These are phyloP conservation scores for Bos javanicus DNA, from an alignment of 2,113 vertebrate genomes.

Conservation along the genomic window DNA sequence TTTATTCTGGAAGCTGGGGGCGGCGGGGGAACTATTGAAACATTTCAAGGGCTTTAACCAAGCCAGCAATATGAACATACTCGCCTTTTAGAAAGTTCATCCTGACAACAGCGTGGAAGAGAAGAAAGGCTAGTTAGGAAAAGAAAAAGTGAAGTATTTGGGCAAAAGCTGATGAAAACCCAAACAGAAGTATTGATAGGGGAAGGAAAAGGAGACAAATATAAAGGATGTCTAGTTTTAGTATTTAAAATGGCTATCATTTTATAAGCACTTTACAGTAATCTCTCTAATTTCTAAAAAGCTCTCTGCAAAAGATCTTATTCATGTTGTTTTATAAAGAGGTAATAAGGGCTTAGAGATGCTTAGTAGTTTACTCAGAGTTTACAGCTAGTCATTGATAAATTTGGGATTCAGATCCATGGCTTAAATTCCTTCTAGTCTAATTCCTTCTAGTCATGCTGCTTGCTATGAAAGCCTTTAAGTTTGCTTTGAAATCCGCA, in stretches of 20 bases:
- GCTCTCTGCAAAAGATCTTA: background rate
- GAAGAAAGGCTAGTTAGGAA: background rate
- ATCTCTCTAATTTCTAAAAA: background rate
- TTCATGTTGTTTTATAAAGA: background rate
- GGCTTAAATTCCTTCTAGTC: background rate
- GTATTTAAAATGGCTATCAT: background rate
- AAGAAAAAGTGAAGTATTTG: background rate
- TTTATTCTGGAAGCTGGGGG: background rate
- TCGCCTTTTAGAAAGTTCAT: background rate
- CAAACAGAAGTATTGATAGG: background rate
- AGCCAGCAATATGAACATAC: background rate
- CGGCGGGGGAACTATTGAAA: background rate
- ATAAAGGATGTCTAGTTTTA: background rate
- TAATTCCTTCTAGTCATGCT: background rate
- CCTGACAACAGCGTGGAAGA: background rate
- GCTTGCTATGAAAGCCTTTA: background rate
- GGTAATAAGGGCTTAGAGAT: background rate
- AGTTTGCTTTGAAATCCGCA: background rate
- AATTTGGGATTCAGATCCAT: background rate
- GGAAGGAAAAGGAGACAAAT: background rate
- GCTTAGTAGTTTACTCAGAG: background rate
- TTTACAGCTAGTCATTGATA: background rate
- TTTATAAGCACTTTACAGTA: background rate
- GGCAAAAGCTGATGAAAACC: background rate
- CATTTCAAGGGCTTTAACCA: background rate